These are phyloP conservation scores for Columbina picui DNA, from an alignment of 2,113 vertebrate species.

Conservation along the genomic window DNA sequence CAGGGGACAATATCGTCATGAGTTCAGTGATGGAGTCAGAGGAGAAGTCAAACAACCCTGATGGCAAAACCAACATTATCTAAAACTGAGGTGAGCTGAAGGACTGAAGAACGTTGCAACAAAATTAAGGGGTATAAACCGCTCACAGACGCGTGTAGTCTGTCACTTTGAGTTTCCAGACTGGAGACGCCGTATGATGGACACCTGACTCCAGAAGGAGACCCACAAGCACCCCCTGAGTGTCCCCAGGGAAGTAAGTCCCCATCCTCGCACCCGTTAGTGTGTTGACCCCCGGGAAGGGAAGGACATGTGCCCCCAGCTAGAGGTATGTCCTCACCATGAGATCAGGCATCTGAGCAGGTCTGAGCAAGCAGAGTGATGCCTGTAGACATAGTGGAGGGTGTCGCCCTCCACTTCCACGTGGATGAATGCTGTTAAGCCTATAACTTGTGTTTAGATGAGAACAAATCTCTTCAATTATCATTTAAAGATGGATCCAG, in stretches of 20 bases:
- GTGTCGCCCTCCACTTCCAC: not conserved
- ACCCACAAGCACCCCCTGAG: not conserved
- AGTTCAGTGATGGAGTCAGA: not conserved
- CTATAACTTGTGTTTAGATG: not conserved
- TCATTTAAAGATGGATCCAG: not conserved
- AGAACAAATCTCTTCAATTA: not conserved
- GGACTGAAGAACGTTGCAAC: not conserved
- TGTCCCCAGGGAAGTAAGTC: not conserved
- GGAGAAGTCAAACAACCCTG: not conserved
- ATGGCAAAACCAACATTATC: not conserved
- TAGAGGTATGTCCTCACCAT: not conserved
- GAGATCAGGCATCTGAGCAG: not conserved
- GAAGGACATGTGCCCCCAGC: accelerated
- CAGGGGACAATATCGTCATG: not conserved
- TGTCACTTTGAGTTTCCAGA: not conserved
- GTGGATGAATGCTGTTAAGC: not conserved
- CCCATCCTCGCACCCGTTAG: accelerated
- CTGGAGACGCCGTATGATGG: not conserved
- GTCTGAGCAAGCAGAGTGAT: not conserved
- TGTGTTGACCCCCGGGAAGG: not conserved
- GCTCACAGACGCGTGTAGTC: not conserved
- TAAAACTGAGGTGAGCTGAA: not conserved
- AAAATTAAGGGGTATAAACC: not conserved
- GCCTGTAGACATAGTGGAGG: accelerated
- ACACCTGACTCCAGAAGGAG: not conserved